These are phyloP conservation scores for Drosophila repletoides DNA, from an alignment of 1,140 invertebrate species.

Conservation along the genomic window DNA sequence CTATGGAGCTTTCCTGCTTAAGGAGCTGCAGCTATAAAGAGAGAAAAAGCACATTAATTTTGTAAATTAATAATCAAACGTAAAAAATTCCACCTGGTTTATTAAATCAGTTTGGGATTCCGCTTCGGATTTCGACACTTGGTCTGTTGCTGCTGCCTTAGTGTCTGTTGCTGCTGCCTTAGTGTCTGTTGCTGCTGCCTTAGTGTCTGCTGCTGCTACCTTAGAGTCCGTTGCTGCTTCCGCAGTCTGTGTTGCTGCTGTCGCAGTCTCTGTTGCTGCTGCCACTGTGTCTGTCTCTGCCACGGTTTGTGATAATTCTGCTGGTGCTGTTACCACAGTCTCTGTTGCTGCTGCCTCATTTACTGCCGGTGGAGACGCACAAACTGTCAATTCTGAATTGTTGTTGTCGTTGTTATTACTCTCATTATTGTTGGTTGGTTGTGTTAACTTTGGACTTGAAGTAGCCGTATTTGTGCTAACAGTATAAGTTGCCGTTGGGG, in stretches of 20 bases:
- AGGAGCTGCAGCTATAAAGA: background rate
- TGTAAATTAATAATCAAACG: conserved; percentile 34
- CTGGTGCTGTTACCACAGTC: too few species aligned
- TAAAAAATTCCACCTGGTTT: conserved; percentile 43
- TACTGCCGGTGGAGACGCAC: too few species aligned
- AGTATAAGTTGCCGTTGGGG: conserved; percentile 11
- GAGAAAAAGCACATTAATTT: background rate
- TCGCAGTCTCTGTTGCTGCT: too few species aligned
- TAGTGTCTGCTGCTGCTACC: conserved; percentile 7
- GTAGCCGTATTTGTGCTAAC: conserved; percentile 16
- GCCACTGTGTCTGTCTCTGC: too few species aligned
- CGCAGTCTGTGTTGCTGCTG: too few species aligned
- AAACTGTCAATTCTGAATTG: background rate
- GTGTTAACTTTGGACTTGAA: conserved; percentile 9
- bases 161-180: conserved; percentile 10
- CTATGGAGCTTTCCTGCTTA: background rate
- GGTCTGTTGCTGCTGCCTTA: conserved; percentile 5
- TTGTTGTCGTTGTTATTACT: background rate
- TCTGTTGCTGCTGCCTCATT: too few species aligned
- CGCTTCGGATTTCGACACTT: conserved; percentile 15
- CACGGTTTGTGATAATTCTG: conserved; percentile 12
- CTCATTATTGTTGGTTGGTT: background rate
- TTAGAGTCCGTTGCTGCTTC: conserved; percentile 7
- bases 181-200: conserved; percentile 9
- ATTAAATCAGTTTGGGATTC: conserved; percentile 22